Base-by-base conservation (phyloP, 2,113 vertebrate genomes). In the Aptenodytes forsteri region DNA sequence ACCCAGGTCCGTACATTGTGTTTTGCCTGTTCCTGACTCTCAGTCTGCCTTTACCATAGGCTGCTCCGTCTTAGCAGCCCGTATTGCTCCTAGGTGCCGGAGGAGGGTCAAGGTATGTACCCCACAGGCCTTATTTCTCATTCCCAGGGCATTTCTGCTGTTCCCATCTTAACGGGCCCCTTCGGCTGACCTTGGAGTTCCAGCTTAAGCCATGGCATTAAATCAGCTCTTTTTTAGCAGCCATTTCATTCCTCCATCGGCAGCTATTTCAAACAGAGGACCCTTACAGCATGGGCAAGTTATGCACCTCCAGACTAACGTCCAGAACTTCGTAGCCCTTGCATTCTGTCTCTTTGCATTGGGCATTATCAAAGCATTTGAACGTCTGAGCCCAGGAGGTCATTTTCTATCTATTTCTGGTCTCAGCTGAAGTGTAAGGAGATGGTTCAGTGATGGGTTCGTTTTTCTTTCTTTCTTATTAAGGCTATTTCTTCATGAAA, bases 161-260 rank as follows among this genome's bases (percentile, higher is more conserved):
- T 73, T 91, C 49, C 59, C 72, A 1, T 89, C 96, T 44, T 76
- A 36, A 66, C 80, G 83, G 49, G 71, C 29, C 93, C 94, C 83
- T 97, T 97, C 73, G 91, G 75, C 81, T 97, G 90, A 94, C 94
- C 95, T 97, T 98, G 96, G 90, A 90, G 94, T 93, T 83, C 95
- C 87, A 80, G 91, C 70, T 58, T 92, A 92, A 98, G 94, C 95
- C 64, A 5, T 75, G 64, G 94, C 95, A 83, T 98, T 97, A 96
- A 95, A 94, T 76, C 18, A 26, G 52, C 91, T 97, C 91, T 67
- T 90, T 97, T 98, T 98, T 97, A 98, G 96, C 93, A 89, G 42
- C 66, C 36, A n/a, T 91, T 98, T 95, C 79, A 83, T 97, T 85
- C 89, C 91, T 95, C 88, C 62, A 30, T 52, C 90, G 80, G 71